These are phyloP conservation scores for Anarsia innoxiella DNA, from an alignment of 2,888 invertebrate species.

Conservation along the genomic window DNA sequence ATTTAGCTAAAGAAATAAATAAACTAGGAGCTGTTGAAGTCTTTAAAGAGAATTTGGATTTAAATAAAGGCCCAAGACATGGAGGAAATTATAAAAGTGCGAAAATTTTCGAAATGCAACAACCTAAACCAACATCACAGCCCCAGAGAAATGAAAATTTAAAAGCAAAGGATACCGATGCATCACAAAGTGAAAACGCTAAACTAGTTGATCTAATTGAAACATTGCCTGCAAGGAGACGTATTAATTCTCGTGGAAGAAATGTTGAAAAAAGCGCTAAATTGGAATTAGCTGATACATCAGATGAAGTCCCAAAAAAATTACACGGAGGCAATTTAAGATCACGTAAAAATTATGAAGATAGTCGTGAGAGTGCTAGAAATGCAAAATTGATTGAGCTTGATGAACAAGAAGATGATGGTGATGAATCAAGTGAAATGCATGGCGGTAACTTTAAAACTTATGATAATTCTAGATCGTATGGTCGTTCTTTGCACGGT, in stretches of 20 bases:
- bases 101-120: conserved; percentile 24
- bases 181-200: conserved; percentile 44
- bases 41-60: conserved; percentile 48
- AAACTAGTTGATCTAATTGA: conserved; percentile 35
- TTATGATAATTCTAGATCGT: conserved; percentile 28
- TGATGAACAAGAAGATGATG: conserved; percentile 32
- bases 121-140: conserved; percentile 13
- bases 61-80: conserved; percentile 51
- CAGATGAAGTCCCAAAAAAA: conserved; percentile 18
- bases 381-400: conserved; percentile 50
- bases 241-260: conserved; percentile 35
- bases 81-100: conserved; percentile 63
- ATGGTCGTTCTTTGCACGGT: conserved; percentile 48
- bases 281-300: conserved; percentile 32
- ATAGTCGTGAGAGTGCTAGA: conserved; percentile 24
- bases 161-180: conserved; percentile 35
- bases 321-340: conserved; percentile 49
- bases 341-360: conserved; percentile 21
- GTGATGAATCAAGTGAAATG: conserved; percentile 27
- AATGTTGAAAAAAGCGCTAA: conserved; percentile 34
- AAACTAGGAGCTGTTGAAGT: conserved; percentile 61
- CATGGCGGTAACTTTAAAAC: conserved; percentile 37
- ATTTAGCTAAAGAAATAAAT: conserved; percentile 58
- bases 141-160: conserved; percentile 2
- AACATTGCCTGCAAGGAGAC: conserved; percentile 21